Conservation (phyloP, 1,140 invertebrate genomes). For the Dendrolimus punctatus region DNA sequence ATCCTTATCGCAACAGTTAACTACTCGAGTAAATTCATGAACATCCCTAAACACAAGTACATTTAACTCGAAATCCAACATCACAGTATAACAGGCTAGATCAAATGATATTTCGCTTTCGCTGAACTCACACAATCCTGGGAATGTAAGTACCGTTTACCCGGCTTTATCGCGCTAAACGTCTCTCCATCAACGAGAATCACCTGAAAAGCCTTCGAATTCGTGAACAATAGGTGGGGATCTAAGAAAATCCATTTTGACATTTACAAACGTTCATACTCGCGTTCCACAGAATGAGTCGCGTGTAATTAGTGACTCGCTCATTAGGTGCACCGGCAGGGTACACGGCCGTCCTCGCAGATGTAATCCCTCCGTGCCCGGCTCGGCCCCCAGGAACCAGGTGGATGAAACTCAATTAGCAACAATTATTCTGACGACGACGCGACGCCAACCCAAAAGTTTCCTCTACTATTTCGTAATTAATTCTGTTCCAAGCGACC, state of each 20-base stretch:
- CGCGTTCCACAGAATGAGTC: background rate
- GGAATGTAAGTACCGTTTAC: too few relatives aligned
- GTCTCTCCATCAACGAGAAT: too few relatives aligned
- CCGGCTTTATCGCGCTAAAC: too few relatives aligned
- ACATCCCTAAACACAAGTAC: too few relatives aligned
- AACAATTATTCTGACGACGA: constrained; percentile 35
- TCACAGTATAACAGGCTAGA: too few relatives aligned
- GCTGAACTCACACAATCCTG: too few relatives aligned
- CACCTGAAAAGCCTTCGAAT: background rate
- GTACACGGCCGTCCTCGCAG: constrained; percentile 13
- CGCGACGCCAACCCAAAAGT: constrained; percentile 43
- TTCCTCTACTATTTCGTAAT: constrained; percentile 50
- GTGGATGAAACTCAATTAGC: constrained; percentile 48
- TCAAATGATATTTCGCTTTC: too few relatives aligned
- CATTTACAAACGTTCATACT: background rate
- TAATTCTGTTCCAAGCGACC: constrained; percentile 45
- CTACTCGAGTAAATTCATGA: too few relatives aligned
- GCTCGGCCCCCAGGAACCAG: constrained; percentile 18
- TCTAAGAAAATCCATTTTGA: background rate
- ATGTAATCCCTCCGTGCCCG: constrained; percentile 17
- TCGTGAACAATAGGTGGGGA: background rate
- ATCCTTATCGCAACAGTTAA: too few relatives aligned
- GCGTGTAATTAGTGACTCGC: constrained; percentile 25
- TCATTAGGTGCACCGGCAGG: constrained; percentile 26
- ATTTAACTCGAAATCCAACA: too few relatives aligned